phyloP scores from a whole-genome alignment of 2,797 vertebrate genomes.

The Sparidentex hasta region DNA sequence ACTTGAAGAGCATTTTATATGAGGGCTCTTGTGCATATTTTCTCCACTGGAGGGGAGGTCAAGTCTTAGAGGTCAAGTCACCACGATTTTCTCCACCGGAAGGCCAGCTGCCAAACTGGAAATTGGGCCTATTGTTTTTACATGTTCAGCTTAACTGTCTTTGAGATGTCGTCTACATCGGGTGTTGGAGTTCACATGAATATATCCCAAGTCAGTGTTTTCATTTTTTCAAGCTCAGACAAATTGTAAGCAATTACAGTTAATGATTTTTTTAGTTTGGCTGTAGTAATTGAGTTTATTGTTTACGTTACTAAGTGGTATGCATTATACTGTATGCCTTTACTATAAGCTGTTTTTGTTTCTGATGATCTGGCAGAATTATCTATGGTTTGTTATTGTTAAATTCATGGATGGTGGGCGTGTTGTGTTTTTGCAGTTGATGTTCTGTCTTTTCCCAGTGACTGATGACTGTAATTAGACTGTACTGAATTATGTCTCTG shows the following conservation, averaged over 20 bases:
- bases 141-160: not conserved
- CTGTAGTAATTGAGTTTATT: not conserved
- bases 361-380: too few relatives aligned
- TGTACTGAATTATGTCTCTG: not conserved
- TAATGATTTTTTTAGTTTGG: not conserved
- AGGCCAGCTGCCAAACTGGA: not conserved
- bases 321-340: too few relatives aligned
- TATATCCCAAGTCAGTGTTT: not conserved
- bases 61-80: too few relatives aligned
- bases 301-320: not conserved
- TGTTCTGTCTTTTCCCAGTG: not conserved
- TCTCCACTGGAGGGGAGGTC: too few relatives aligned
- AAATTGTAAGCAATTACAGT: not conserved
- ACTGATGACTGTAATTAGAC: slow-evolving; percentile 8
- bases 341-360: too few relatives aligned
- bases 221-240: not conserved
- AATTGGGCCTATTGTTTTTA: not conserved
- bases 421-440: too few relatives aligned
- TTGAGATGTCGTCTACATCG: not conserved
- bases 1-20: too few relatives aligned
- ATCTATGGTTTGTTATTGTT: too few relatives aligned
- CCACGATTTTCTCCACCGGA: too few relatives aligned
- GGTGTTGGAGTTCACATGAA: not conserved
- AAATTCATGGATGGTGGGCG: not conserved
- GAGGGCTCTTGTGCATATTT: too few relatives aligned